phyloP scores from a whole-genome alignment of 2,888 invertebrate species.

The Dynastes tityus region DNA sequence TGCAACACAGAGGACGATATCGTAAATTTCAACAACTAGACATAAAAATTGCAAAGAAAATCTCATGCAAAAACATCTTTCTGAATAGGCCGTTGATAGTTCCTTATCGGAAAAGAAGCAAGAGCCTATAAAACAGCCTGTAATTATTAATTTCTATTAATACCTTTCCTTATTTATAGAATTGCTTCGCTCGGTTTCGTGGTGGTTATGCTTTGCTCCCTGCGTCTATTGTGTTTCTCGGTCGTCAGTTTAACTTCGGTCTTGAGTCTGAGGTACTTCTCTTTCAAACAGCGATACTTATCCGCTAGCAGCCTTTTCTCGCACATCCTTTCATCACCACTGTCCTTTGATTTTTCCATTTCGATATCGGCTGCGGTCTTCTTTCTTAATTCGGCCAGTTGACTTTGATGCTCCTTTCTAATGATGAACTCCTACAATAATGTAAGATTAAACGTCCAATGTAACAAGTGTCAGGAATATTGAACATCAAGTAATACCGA shows the following conservation, averaged over 20 bases:
- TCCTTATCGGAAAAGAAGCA: slow-evolving; percentile 41
- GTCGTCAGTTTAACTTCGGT: slow-evolving; percentile 85
- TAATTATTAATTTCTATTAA: slow-evolving; percentile 42
- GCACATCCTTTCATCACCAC: slow-evolving; percentile 71
- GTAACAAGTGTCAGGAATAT: no score
- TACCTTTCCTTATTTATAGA: slow-evolving; percentile 75
- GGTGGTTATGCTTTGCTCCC: slow-evolving; percentile 76
- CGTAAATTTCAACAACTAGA: background rate
- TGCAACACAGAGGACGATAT: no score
- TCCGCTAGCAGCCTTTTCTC: slow-evolving; percentile 82
- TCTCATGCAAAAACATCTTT: slow-evolving; percentile 25
- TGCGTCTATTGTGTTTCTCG: slow-evolving; percentile 81
- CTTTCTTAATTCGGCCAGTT: slow-evolving; percentile 77
- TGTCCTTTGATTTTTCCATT: slow-evolving; percentile 66
- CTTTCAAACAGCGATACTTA: slow-evolving; percentile 86
- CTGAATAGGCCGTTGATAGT: background rate
- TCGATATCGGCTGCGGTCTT: slow-evolving; percentile 74
- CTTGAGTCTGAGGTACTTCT: slow-evolving; percentile 86
- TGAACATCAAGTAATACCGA: no score
- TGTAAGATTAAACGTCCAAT: no score
- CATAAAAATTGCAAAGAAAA: slow-evolving; percentile 22
- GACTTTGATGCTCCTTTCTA: slow-evolving; percentile 79
- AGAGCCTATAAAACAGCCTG: slow-evolving; percentile 38
- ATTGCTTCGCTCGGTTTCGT: slow-evolving; percentile 85
- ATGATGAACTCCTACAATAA: slow-evolving; percentile 77